Conservation (phyloP, 2,888 invertebrate genomes). For the Tenthredo distinguenda region DNA sequence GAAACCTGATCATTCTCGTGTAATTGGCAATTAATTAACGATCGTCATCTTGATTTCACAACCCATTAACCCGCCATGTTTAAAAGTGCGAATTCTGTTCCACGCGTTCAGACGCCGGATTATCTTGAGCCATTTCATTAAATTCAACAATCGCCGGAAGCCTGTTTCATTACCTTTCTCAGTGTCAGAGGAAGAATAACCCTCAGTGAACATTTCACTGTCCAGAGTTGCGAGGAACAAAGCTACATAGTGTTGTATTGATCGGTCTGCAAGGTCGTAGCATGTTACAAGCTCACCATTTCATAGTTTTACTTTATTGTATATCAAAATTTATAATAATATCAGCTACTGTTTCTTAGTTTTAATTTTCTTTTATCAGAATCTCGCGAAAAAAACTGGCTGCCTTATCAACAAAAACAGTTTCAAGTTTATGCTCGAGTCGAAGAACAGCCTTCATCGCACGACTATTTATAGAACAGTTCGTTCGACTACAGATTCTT, state of each 20-base stretch:
- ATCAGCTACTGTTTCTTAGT: too few species aligned
- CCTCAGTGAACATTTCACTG: not conserved
- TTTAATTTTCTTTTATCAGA: too few species aligned
- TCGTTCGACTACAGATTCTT: not conserved
- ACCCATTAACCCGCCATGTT: not conserved
- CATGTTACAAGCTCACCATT: too few species aligned
- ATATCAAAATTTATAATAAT: too few species aligned
- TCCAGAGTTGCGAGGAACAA: not conserved
- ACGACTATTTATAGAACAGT: not conserved
- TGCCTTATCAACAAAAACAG: not conserved
- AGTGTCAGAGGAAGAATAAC: not conserved
- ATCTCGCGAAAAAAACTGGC: not conserved
- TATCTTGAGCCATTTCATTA: not conserved
- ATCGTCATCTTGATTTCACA: not conserved
- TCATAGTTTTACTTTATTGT: too few species aligned
- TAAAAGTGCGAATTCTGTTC: not conserved
- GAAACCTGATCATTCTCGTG: not conserved
- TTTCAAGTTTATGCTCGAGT: not conserved
- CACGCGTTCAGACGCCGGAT: not conserved
- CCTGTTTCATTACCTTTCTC: not conserved
- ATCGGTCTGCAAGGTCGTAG: not conserved
- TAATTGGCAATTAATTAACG: not conserved
- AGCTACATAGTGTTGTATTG: not conserved
- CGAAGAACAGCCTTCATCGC: not conserved
- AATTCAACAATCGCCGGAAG: not conserved